Percentiles rank a stretch among this genome's conserved stretches.
These are phyloP conservation scores for Eristalis pertinax DNA, from an alignment of 2,888 invertebrate genomes.

Conservation along the genomic window DNA sequence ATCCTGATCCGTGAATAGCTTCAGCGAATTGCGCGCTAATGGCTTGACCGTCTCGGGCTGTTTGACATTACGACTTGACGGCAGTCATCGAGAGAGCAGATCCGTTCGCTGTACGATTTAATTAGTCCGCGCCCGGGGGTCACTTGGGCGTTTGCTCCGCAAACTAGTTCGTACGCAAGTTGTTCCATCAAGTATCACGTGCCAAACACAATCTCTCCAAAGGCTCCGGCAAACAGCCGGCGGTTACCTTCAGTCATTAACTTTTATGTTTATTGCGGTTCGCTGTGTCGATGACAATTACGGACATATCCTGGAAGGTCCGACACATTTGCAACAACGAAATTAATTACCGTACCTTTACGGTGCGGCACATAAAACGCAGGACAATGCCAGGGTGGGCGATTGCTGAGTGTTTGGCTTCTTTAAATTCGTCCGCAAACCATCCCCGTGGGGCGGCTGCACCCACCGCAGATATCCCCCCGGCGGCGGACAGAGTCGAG, in stretches of 20 bases:
- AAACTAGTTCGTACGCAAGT: background rate
- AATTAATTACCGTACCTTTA: conserved; percentile 66
- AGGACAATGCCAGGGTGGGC: conserved; percentile 4
- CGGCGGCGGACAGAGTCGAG: conserved; percentile 23
- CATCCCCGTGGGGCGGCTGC: conserved; percentile 6
- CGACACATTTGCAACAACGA: conserved; percentile 58
- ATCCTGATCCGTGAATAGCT: conserved; percentile 37
- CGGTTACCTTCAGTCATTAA: conserved; percentile 65
- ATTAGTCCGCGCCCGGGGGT: conserved; percentile 36
- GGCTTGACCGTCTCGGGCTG: conserved; percentile 39
- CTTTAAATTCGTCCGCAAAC: conserved; percentile 27
- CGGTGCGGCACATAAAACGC: conserved; percentile 53
- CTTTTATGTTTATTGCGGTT: conserved; percentile 65
- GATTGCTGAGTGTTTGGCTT: background rate
- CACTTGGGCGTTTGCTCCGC: background rate
- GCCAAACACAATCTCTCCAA: background rate
- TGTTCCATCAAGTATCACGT: background rate
- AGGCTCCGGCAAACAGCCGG: conserved; percentile 24
- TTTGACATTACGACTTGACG: conserved; percentile 58
- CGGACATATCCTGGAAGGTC: conserved; percentile 30
- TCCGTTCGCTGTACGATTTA: conserved; percentile 33
- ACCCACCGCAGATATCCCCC: background rate
- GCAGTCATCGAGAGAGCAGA: conserved; percentile 16
- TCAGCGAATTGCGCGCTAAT: conserved; percentile 30
- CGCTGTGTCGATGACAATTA: conserved; percentile 67